phyloP scores from a whole-genome alignment of 92 coral and sea anemone genomes.

The Porites rus region DNA sequence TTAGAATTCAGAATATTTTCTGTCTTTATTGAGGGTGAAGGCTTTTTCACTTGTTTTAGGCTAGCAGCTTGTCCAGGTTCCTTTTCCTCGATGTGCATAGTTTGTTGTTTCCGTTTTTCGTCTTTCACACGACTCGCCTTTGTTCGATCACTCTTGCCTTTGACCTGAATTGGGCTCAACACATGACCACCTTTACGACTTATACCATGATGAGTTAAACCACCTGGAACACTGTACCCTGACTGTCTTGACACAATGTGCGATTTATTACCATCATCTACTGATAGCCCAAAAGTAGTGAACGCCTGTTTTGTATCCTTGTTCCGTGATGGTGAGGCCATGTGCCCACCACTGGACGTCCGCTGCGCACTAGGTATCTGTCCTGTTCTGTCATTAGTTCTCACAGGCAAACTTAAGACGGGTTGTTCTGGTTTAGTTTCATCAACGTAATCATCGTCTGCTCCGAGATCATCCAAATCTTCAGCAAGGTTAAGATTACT shows the following conservation, averaged over 20 bases:
- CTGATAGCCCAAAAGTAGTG: not conserved
- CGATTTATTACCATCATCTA: not conserved
- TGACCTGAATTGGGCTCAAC: not conserved
- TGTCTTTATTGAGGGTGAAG: not conserved
- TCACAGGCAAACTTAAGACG: not conserved
- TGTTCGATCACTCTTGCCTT: not conserved
- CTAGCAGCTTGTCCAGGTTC: not conserved
- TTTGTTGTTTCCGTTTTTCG: not conserved
- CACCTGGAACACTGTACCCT: not conserved
- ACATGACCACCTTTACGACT: not conserved
- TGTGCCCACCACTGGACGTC: not conserved
- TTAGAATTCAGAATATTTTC: not conserved
- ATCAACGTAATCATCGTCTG: constrained; percentile 18
- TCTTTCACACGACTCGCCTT: not conserved
- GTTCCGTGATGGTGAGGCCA: not conserved
- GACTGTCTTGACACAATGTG: not conserved
- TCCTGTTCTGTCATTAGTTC: not conserved
- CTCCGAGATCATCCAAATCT: constrained; percentile 47
- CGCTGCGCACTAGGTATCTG: not conserved
- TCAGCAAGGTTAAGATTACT: constrained; percentile 10
- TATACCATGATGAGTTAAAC: not conserved
- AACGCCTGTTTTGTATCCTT: not conserved
- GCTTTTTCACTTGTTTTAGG: not conserved
- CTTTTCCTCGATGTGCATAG: not conserved
- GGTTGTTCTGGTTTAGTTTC: not conserved